These are phyloP conservation scores for Netelia inedita DNA, from an alignment of 2,888 invertebrate genomes.

Conservation along the genomic window DNA sequence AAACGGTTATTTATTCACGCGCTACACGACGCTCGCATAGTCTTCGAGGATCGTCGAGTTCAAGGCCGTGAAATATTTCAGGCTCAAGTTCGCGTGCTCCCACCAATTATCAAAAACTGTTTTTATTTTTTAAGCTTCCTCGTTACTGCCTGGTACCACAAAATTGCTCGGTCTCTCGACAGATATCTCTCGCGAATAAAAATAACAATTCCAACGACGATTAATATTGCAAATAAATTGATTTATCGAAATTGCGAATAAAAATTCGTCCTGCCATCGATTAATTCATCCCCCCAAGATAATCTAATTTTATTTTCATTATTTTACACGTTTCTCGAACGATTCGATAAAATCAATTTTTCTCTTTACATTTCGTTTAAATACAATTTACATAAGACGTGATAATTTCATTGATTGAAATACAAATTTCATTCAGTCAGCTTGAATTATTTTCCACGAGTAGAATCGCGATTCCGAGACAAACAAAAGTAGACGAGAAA, in stretches of 20 bases:
- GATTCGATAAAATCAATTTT: no score
- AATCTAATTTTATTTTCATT: no score
- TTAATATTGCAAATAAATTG: background rate
- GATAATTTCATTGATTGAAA: background rate
- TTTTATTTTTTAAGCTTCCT: conserved; percentile 70
- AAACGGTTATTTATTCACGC: background rate
- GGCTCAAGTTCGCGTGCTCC: conserved; percentile 18
- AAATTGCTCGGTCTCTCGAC: background rate
- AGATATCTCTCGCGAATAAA: no score
- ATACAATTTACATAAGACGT: no score
- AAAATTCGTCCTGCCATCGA: no score
- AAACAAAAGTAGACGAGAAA: background rate
- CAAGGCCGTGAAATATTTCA: conserved; percentile 45
- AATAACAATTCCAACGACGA: no score
- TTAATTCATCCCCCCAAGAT: no score
- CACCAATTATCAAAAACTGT: background rate
- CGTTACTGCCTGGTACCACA: background rate
- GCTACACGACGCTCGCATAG: background rate
- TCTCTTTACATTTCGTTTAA: no score
- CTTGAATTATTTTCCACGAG: no score
- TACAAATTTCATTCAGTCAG: conserved; percentile 45
- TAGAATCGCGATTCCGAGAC: conserved; percentile 19
- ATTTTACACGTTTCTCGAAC: no score
- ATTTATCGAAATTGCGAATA: no score
- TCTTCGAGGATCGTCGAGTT: conserved; percentile 20